Conservation (phyloP, 2,797 vertebrate genomes). For the Cossypha heuglini region DNA sequence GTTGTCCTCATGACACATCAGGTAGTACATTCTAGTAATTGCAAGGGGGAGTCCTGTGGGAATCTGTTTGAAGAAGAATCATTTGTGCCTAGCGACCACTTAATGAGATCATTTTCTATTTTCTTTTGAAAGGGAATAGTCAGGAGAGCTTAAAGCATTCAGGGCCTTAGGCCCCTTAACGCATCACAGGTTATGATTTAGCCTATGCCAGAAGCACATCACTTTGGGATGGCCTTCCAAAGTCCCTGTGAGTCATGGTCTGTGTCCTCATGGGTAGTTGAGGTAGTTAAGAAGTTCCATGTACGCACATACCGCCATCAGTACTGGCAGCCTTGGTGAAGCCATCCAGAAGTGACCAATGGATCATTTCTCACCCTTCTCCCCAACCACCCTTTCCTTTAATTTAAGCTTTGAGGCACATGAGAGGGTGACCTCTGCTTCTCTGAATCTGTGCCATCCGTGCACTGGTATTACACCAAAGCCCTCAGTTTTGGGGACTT, state of each 20-base stretch:
- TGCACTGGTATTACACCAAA: not conserved
- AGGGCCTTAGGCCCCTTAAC: not conserved
- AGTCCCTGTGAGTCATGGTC: not conserved
- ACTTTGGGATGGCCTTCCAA: not conserved
- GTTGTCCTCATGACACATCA: not conserved
- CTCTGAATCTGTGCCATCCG: not conserved
- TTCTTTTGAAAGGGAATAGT: not conserved
- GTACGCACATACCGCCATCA: not conserved
- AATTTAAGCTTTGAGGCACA: not conserved
- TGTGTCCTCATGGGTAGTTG: not conserved
- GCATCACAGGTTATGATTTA: not conserved
- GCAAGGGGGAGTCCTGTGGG: not conserved
- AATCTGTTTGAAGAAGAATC: not conserved
- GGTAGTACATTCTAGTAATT: not conserved
- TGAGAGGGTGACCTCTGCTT: not conserved
- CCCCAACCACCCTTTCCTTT: not conserved
- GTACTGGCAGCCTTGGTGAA: not conserved
- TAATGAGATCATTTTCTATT: not conserved
- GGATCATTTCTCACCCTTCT: constrained; percentile 1
- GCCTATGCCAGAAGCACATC: not conserved
- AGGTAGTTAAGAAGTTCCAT: not conserved
- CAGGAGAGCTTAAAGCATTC: not conserved
- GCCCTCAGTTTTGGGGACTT: not conserved
- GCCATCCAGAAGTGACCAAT: not conserved
- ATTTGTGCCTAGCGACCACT: constrained; percentile 35